Conservation (phyloP, 2,888 invertebrate genomes). For the Ellobium chinense region DNA sequence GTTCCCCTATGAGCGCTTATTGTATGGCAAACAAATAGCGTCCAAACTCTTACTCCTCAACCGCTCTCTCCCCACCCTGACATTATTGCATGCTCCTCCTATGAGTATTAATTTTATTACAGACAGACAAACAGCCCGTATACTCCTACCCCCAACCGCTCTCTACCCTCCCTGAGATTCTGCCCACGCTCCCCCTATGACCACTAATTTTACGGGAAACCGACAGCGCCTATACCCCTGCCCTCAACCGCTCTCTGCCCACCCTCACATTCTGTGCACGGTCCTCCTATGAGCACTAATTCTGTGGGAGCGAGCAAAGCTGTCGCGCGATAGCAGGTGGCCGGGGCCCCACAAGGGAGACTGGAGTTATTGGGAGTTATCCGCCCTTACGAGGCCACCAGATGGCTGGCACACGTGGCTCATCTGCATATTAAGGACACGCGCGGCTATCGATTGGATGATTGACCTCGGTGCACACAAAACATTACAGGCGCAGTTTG, state of each 20-base stretch:
- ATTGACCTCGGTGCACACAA: slow-evolving; percentile 23
- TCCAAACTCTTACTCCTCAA: too few relatives aligned
- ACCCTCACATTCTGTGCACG: too few relatives aligned
- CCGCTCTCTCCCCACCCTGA: too few relatives aligned
- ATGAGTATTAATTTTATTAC: too few relatives aligned
- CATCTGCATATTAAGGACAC: slow-evolving; percentile 38
- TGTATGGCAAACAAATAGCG: too few relatives aligned
- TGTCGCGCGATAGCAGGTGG: slow-evolving; percentile 37
- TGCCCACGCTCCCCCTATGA: too few relatives aligned
- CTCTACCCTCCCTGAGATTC: too few relatives aligned
- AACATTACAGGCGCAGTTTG: slow-evolving; percentile 20
- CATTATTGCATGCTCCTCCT: too few relatives aligned
- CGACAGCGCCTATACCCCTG: not conserved
- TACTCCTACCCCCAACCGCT: too few relatives aligned
- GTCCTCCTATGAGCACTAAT: not conserved
- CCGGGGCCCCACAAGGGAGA: slow-evolving; percentile 31
- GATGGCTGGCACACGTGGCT: slow-evolving; percentile 45
- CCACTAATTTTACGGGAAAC: not conserved
- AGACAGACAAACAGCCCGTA: too few relatives aligned
- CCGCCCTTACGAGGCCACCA: slow-evolving; percentile 41
- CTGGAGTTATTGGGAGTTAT: slow-evolving; percentile 38
- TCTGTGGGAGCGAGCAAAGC: slow-evolving; percentile 34
- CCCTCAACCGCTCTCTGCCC: too few relatives aligned
- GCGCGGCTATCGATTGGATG: slow-evolving; percentile 29
- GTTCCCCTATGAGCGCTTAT: too few relatives aligned